Conservation (phyloP, 2,113 vertebrate genomes). For the Panthera uncia region DNA sequence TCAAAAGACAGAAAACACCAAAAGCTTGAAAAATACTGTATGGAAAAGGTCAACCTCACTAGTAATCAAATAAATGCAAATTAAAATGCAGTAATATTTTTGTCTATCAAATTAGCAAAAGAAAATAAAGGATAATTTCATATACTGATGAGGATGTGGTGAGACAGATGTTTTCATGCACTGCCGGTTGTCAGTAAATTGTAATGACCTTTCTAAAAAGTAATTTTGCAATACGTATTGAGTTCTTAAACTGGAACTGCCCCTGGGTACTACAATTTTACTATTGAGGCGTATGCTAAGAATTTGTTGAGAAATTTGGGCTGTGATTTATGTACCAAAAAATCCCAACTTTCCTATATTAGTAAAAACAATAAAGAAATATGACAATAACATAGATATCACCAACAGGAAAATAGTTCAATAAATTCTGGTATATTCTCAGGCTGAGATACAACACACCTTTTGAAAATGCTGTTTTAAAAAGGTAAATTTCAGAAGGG, state of each 20-base stretch:
- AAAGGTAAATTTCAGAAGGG: neutral
- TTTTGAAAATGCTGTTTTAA: neutral
- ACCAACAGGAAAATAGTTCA: neutral
- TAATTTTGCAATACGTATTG: neutral
- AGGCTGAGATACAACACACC: neutral
- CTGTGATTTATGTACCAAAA: neutral
- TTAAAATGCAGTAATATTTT: conserved; percentile 63
- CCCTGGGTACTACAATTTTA: neutral
- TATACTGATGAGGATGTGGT: conserved; percentile 69
- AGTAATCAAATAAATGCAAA: conserved; percentile 77
- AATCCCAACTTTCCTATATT: neutral
- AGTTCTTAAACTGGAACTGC: neutral
- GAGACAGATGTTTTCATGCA: conserved; percentile 39
- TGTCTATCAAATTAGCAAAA: conserved; percentile 74
- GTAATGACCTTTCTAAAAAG: conserved; percentile 22
- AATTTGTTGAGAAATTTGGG: neutral
- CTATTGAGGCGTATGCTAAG: neutral
- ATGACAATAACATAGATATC: neutral
- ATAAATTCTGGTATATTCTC: neutral
- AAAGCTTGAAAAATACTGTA: conserved; percentile 34
- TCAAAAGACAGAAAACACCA: neutral
- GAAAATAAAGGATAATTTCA: conserved; percentile 57
- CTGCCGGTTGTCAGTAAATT: neutral
- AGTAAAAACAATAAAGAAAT: neutral
- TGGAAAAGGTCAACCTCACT: conserved; percentile 42